phyloP scores from a whole-genome alignment of 1,140 invertebrate species.

The Magallana angulata region DNA sequence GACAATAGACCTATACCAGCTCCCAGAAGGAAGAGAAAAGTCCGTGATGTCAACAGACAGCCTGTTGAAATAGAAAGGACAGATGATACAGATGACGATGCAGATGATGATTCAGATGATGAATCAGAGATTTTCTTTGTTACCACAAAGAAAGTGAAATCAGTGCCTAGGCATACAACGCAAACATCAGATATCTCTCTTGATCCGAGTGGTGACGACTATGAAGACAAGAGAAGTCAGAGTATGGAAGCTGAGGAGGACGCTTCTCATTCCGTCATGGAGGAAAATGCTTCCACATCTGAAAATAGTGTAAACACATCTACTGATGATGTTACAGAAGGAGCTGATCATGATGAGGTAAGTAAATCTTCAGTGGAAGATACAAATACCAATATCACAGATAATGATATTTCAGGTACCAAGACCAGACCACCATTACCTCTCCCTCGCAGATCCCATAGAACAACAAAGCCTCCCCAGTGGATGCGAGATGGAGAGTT shows the following conservation, averaged over 20 bases:
- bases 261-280: too few relatives aligned
- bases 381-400: neutral
- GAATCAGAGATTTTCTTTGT: neutral
- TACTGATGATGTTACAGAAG: neutral
- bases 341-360: neutral
- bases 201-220: too few relatives aligned
- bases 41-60: too few relatives aligned
- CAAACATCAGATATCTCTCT: too few relatives aligned
- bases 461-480: neutral
- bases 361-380: neutral
- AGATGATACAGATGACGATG: neutral
- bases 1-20: too few relatives aligned
- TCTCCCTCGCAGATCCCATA: neutral
- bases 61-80: too few relatives aligned
- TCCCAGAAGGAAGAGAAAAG: too few relatives aligned
- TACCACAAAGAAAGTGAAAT: too few relatives aligned
- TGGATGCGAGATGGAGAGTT: slow-evolving; percentile 37
- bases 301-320: neutral
- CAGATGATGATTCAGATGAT: neutral
- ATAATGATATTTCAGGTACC: neutral
- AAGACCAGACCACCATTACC: neutral
- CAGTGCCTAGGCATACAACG: too few relatives aligned
- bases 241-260: neutral
- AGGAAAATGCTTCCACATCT: neutral
- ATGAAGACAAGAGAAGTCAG: neutral